Evolutionary conservation across 1,140 invertebrate genomes (phyloP), one percentile per base, ranked within the genome.

Genomic region (Meloidogyne hapla): DNA sequence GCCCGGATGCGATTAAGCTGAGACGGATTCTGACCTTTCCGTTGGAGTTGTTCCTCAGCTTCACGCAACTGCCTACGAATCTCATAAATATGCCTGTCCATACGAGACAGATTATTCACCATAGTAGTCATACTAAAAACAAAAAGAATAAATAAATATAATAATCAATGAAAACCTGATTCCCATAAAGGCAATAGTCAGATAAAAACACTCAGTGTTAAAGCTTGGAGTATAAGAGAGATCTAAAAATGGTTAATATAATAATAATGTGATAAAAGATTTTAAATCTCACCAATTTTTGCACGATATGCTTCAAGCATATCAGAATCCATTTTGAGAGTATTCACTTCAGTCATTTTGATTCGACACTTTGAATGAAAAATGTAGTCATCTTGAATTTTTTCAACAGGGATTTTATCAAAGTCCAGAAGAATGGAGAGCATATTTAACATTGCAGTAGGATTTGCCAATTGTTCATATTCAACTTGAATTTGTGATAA

Each of bases 391-490:
- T 91, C 90, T 87, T 96, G 94, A 62, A 97, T 91, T 82, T 90
- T 90, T 71, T 90, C 89, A 23, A 90, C 73, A 23, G 82, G 85
- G 66, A 91, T 93, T 88, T 94, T 94, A 0, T 93, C 89, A 56
- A 56, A 56, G n/a, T 56, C 48, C n/a, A 56, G 48, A 0, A 93
- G 92, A 0, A 96, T 88, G 86, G 93, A 91, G 88, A 97, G 94
- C 68, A 98, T 87, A 89, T 98, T 98, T 42, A 98, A 88, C 92
- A 96, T 94, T 85, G 95, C 95, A 1, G 95, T 94, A 88, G 98
- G 94, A 13, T 93, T 92, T 40, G 93, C 93, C 0, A 95, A 89
- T 0, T 92, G 89, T 79, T 92, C 90, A 83, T 94, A 93, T 87
- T 96, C 94, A 42, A 91, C 88, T 80, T 89, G 89, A 80, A 97